A percentile compares a stretch with the other conserved stretches of the same genome.
Evolutionary conservation across 2,113 vertebrate genomes (phyloP).

Genomic region (Tychaedon coryphoeus): DNA sequence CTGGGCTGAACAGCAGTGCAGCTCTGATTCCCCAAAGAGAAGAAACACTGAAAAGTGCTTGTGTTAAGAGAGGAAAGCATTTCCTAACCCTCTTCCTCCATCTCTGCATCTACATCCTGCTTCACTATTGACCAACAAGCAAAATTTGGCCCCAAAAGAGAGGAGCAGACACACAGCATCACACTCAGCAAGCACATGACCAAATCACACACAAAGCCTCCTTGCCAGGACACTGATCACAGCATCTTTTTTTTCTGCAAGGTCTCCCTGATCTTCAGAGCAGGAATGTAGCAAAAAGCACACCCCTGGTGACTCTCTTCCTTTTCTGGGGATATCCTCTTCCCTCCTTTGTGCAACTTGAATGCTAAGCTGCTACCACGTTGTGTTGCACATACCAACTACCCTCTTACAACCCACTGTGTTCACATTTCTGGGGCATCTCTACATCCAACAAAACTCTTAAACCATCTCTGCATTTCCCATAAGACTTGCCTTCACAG

Average conservation of each 20-base stretch:
- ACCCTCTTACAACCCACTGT: not conserved
- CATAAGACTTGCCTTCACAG: not conserved
- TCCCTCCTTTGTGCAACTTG: not conserved
- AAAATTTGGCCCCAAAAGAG: not conserved
- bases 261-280: not conserved
- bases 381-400: rapidly evolving
- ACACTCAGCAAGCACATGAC: not conserved
- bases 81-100: not conserved
- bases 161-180: not conserved
- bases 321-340: not conserved
- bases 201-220: not conserved
- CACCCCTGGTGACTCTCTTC: not conserved
- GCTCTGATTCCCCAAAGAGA: not conserved
- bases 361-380: rapidly evolving
- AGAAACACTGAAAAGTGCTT: not conserved
- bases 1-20: not conserved
- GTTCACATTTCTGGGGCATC: not conserved
- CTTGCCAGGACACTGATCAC: not conserved
- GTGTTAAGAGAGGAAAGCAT: not conserved
- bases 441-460: not conserved
- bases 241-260: not conserved
- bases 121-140: not conserved
- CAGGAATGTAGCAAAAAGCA: not conserved
- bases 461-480: not conserved
- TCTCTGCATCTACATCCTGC: not conserved